Evolutionary conservation across 2,888 invertebrate species (phyloP).

Genomic region (Malacosoma neustria): DNA sequence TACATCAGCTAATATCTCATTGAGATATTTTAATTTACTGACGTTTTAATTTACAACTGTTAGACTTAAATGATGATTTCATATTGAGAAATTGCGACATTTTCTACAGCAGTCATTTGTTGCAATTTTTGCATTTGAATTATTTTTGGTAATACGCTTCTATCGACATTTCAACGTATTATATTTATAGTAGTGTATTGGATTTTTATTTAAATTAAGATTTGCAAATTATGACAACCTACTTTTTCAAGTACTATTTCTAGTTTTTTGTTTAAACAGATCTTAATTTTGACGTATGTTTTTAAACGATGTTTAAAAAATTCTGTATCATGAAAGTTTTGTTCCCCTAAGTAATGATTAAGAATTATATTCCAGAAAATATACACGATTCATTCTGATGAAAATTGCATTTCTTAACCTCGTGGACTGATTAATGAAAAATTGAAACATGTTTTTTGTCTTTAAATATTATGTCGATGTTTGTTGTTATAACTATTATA

Average conservation of each 20-base stretch:
- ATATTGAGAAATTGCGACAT: slow-evolving; percentile 29
- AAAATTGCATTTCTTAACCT: slow-evolving; percentile 72
- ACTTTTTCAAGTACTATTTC: no score
- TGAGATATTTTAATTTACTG: slow-evolving; percentile 10
- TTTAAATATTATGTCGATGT: slow-evolving; percentile 76
- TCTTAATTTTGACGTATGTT: no score
- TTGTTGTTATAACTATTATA: slow-evolving; percentile 77
- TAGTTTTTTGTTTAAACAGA: slow-evolving; percentile 34
- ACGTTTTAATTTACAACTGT: slow-evolving; percentile 14
- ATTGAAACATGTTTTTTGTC: slow-evolving; percentile 72
- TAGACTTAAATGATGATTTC: slow-evolving; percentile 34
- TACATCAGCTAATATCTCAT: neutral
- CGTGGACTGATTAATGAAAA: slow-evolving; percentile 64
- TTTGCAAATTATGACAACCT: slow-evolving; percentile 68
- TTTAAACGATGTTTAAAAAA: no score
- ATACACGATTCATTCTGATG: slow-evolving; percentile 57
- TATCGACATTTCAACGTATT: slow-evolving; percentile 68
- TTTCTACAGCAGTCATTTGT: slow-evolving; percentile 12
- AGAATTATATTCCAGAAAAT: slow-evolving; percentile 29
- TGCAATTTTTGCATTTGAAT: slow-evolving; percentile 37
- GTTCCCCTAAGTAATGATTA: no score
- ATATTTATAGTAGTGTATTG: slow-evolving; percentile 67
- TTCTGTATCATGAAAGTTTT: no score
- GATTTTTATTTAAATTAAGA: slow-evolving; percentile 52
- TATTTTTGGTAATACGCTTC: slow-evolving; percentile 62